Evolutionary conservation across 92 coral and sea anemone species (phyloP).

Genomic region (Montipora capitata): DNA sequence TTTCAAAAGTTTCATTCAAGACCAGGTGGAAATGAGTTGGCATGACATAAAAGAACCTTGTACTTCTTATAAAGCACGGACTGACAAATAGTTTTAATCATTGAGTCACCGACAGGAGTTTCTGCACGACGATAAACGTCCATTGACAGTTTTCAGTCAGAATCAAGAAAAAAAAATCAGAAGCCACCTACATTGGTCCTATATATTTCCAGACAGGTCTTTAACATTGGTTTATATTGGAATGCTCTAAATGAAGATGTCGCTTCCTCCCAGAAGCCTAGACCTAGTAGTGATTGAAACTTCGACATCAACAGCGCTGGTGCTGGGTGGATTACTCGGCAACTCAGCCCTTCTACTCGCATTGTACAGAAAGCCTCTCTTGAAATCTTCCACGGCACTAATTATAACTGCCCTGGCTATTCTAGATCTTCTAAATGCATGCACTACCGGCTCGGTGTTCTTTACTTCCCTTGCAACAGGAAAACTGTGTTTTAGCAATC

Average conservation of each 20-base stretch:
- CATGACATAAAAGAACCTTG: too few species aligned
- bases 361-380: constrained; percentile 31
- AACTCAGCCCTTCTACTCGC: constrained; percentile 8
- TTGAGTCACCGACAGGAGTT: too few species aligned
- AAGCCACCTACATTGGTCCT: too few species aligned
- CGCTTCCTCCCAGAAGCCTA: constrained; percentile 15
- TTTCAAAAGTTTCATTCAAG: background rate
- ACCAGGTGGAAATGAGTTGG: background rate
- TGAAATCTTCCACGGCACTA: constrained; percentile 55
- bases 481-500: background rate
- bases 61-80: too few species aligned
- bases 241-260: background rate
- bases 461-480: constrained; percentile 7
- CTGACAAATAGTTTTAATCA: too few species aligned
- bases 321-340: background rate
- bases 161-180: too few species aligned
- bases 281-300: constrained; percentile 5
- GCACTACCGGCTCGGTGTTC: constrained; percentile 33
- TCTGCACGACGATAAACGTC: too few species aligned
- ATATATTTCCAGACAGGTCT: too few species aligned
- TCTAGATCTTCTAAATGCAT: constrained; percentile 64
- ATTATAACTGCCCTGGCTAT: constrained; percentile 69
- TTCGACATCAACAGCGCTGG: background rate
- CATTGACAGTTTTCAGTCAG: too few species aligned
- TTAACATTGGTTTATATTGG: too few species aligned